phyloP scores from a whole-genome alignment of 2,113 vertebrate species.

The human (Homo sapiens) region GRCh38 chrX:45324501-45325000 shows the following conservation, averaged over 20 bases:
- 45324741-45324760: slow-evolving; percentile 4
- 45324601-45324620: slow-evolving; percentile 16
- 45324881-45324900: not conserved
- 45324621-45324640: not conserved
- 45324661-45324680: slow-evolving; percentile 33
- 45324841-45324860: not conserved
- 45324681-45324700: slow-evolving; percentile 6
- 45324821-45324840: not conserved
- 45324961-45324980: not conserved
- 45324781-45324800: not conserved
- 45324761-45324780: not conserved
- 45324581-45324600: slow-evolving; percentile 27
- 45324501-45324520: not conserved
- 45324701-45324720: not conserved
- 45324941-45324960: not conserved
- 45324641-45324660: slow-evolving; percentile 4
- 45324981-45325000: not conserved
- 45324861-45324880: not conserved
- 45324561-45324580: slow-evolving; percentile 25
- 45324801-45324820: not conserved
- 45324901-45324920: not conserved
- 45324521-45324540: not conserved
- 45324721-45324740: slow-evolving; percentile 20
- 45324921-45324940: not conserved
- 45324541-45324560: not conserved